These are phyloP conservation scores for Cichladusa arquata DNA, from an alignment of 2,113 vertebrate genomes.

Conservation along the genomic window DNA sequence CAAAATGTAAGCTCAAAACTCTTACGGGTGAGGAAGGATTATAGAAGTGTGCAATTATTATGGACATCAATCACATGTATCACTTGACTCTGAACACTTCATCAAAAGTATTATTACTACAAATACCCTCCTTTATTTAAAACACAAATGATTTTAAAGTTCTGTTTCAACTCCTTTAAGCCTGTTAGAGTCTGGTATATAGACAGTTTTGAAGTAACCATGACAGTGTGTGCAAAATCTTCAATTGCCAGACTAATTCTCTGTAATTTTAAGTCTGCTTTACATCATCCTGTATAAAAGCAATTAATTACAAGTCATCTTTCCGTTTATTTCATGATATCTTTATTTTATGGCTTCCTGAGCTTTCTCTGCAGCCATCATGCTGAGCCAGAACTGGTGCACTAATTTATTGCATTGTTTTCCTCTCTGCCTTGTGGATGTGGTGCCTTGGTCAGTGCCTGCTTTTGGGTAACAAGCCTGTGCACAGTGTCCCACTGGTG, in stretches of 20 bases:
- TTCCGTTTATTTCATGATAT: neutral
- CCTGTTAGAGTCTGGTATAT: neutral
- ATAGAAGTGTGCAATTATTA: conserved; percentile 28
- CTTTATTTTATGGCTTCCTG: neutral
- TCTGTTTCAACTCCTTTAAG: conserved; percentile 23
- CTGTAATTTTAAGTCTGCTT: neutral
- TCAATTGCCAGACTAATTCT: neutral
- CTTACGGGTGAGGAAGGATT: neutral
- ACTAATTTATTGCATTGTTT: neutral
- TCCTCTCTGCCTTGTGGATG: neutral
- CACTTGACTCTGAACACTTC: neutral
- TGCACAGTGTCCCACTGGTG: neutral
- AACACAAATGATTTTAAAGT: neutral
- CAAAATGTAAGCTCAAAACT: neutral
- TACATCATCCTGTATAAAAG: neutral
- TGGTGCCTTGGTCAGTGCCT: neutral
- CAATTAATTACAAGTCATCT: conserved; percentile 21
- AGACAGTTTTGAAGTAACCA: conserved; percentile 19
- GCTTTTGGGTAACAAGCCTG: neutral
- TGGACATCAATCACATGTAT: conserved; percentile 7
- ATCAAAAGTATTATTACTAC: conserved; percentile 10
- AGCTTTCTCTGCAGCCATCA: neutral
- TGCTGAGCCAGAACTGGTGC: neutral
- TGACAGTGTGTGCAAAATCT: conserved; percentile 14
- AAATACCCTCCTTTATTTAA: conserved; percentile 32